A percentile compares a stretch with the other conserved stretches of the same genome.
Conservation (phyloP, 2,113 vertebrate genomes). For the Pontoporia blainvillei region DNA sequence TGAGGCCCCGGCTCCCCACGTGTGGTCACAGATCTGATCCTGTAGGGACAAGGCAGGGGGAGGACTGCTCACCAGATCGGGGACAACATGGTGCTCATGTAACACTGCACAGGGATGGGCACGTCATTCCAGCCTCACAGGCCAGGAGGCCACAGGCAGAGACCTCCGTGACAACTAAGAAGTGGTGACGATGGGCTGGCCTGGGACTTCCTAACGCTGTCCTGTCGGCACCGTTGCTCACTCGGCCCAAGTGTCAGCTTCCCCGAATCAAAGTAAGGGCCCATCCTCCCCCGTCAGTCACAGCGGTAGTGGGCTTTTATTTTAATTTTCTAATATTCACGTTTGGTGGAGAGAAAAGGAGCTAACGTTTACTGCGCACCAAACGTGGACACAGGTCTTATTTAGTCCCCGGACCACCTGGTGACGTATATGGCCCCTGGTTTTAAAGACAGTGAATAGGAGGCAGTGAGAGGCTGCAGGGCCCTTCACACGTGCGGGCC, state of each 20-base stretch:
- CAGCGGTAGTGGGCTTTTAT: rapidly evolving
- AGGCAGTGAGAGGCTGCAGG: no score
- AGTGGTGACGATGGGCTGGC: not conserved
- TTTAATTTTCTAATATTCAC: rapidly evolving
- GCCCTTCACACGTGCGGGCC: no score
- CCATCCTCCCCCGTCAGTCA: rapidly evolving
- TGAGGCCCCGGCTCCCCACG: not conserved
- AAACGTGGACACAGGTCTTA: not conserved
- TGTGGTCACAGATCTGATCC: rapidly evolving
- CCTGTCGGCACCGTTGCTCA: no score
- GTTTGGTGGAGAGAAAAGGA: not conserved
- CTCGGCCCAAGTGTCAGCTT: no score
- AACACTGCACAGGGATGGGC: not conserved
- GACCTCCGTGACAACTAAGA: no score
- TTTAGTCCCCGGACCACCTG: not conserved
- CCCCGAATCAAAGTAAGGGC: rapidly evolving
- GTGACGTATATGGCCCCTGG: not conserved
- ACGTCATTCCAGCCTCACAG: rapidly evolving
- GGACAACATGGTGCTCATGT: not conserved
- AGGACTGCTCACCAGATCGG: rapidly evolving
- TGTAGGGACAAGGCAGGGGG: not conserved
- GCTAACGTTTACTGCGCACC: rapidly evolving
- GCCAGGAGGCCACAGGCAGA: not conserved
- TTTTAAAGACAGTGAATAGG: not conserved
- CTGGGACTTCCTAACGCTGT: not conserved